Base-by-base conservation (phyloP, 2,888 invertebrate genomes). In the Boloria selene region DNA sequence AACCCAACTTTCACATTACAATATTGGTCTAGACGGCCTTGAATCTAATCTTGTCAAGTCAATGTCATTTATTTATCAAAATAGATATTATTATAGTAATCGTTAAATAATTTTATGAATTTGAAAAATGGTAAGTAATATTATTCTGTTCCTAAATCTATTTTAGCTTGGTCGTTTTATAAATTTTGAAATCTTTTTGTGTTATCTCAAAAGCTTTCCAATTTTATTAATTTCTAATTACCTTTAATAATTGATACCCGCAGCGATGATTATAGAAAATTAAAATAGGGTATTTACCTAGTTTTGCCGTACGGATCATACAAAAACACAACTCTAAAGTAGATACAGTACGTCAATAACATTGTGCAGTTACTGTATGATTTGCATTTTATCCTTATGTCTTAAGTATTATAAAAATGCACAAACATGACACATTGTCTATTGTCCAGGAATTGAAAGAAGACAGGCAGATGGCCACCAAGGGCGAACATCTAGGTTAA, bases 11-110 rank as follows among this genome's bases (percentile, higher is more conserved):
- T 86, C 80, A 78, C 83, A 79, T 77, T 76, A 78, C 72, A 47
- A 70, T 74, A 74, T 77, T 77, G 82, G 81, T 83, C 86, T 78
- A 87, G 86, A 85, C 88, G 90, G 86, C 91, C 91, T 92, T 92
- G 91, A 89, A 82, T 90, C 88, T 90, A 91, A 90, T 91, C 88
- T 89, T 85, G 88, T 87, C 84, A 85, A 86, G 83, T 87, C 88
- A 90, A 88, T 90, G 90, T 87, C 88, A 79, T 83, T 82, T 83
- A 81, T 83, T 84, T 87, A 86, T 86, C 85, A 84, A 85, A 82
- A 82, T 79, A 74, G 64, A 58, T 68, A 71, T 68, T 68, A 59
- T 49, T 49, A 49, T 50, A 31, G 38, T 72, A 68, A 61, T 70
- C 22, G 49, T 45, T 26, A 59, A 45, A 59, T 31, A 53, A 49